Conservation (phyloP, 1,140 invertebrate genomes). For the Macrocentrus cingulum region DNA sequence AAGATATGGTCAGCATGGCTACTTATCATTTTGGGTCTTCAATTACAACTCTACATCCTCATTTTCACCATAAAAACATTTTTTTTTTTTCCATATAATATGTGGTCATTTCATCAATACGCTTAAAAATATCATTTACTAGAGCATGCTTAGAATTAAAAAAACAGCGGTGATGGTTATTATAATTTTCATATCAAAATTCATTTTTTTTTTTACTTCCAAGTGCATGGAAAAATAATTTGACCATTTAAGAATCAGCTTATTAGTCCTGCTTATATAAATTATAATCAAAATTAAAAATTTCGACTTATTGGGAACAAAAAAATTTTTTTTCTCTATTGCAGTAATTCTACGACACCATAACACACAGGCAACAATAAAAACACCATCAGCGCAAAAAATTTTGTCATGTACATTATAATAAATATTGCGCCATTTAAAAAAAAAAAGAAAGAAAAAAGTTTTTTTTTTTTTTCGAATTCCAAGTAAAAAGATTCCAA, state of each 20-base stretch:
- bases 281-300: constrained; percentile 21
- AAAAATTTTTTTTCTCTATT: constrained; percentile 42
- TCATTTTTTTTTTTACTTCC: not conserved
- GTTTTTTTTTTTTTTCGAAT: constrained; percentile 1
- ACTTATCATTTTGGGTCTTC: constrained; percentile 29
- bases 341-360: constrained; percentile 43
- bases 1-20: constrained; percentile 50
- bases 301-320: constrained; percentile 27
- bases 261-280: not conserved
- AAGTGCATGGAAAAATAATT: not conserved
- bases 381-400: constrained; percentile 37
- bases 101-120: not conserved
- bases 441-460: constrained; percentile 7
- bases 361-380: constrained; percentile 39
- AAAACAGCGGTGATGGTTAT: constrained; percentile 19
- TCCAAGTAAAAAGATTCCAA: not conserved
- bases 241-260: too few relatives aligned
- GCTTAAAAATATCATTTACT: not conserved
- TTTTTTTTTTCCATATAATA: constrained; percentile 15
- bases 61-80: constrained; percentile 24
- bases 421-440: constrained; percentile 46
- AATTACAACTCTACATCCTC: constrained; percentile 10
- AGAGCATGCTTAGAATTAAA: not conserved
- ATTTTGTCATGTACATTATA: constrained; percentile 51
- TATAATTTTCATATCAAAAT: constrained; percentile 19